Evolutionary conservation across 2,113 vertebrate species (phyloP), one percentile per base, ranked within the genome.

Genomic region (Nansenia antarctica): DNA sequence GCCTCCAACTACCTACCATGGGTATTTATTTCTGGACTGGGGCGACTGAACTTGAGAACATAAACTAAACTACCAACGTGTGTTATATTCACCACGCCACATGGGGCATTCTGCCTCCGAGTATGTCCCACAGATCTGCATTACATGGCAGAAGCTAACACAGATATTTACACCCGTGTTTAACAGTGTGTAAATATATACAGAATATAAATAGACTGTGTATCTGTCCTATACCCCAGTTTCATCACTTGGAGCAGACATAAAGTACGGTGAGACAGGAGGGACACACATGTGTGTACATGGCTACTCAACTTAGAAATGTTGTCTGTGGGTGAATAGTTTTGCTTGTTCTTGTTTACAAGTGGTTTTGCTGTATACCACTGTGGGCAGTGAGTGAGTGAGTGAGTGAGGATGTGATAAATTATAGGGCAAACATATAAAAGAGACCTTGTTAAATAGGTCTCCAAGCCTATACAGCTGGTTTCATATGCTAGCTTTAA

Each of bases 401-500:
- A 34, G 12, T 35, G 45, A 71, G 65, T 37, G 30, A 73, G 60
- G 34, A 20, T 32, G 58, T 34, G 35, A 32, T 72, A 64, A 74
- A 62, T 61, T n/a, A 53, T 20, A 9, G 24, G 18, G 35, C 11
- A 67, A 68, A 62, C 70, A 22, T 45, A 31, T n/a, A n/a, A n/a
- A n/a, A n/a, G n/a, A 74, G 39, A 73, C 49, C 45, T 79, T 76
- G 54, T 76, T 37, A 68, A 77, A 49, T 58, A 76, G 49, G 61
- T 79, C 52, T 37, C n/a, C n/a, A 74, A 67, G 71, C 59, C 68
- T 31, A 57, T 30, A 2, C n/a, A 15, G 37, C 62, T 79, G 66
- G 71, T 54, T 84, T 77, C 69, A 70, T 69, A 65, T 65, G 73
- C 70, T n/a, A n/a, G n/a, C n/a, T 73, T 60, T 47, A 54, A 59